Percentiles rank a stretch among this genome's conserved stretches.
These are phyloP conservation scores for Ceriagrion tenellum DNA, from an alignment of 2,888 invertebrate genomes.

Conservation along the genomic window DNA sequence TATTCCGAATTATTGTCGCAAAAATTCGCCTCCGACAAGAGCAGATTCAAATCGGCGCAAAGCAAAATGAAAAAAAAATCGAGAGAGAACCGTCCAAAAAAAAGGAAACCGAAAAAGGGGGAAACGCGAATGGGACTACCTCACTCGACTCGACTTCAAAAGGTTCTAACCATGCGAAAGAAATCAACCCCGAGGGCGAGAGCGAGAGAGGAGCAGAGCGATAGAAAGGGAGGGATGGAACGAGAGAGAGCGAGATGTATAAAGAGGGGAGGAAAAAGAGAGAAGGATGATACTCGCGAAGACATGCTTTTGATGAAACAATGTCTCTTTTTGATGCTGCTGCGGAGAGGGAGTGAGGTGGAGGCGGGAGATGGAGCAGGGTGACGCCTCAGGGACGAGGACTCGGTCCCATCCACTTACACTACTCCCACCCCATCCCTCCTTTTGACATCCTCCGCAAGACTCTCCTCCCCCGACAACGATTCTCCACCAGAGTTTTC, in stretches of 20 bases:
- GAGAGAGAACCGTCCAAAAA: neutral
- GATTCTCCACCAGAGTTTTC: neutral
- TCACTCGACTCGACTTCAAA: conserved; percentile 40
- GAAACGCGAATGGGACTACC: conserved; percentile 2
- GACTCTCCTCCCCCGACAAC: neutral
- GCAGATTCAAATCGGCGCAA: conserved; percentile 7
- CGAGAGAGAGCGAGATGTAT: neutral
- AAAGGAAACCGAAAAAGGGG: neutral
- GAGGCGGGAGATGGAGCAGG: neutral
- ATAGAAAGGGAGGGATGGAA: neutral
- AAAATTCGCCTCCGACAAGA: conserved; percentile 22
- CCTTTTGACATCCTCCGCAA: conserved; percentile 26
- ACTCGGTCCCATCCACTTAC: conserved; percentile 22
- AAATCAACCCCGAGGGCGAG: conserved; percentile 53
- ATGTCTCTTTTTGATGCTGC: conserved; percentile 39
- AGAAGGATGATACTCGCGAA: neutral
- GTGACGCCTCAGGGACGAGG: conserved; percentile 6
- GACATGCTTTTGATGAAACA: conserved; percentile 48
- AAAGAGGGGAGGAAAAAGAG: neutral
- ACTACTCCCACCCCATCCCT: neutral
- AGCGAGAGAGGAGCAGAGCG: neutral
- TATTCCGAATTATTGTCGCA: conserved; percentile 1
- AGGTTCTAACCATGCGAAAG: conserved; percentile 50
- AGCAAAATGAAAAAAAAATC: neutral
- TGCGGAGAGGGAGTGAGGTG: neutral